A percentile compares a stretch with the other conserved stretches of the same genome.
Conservation (phyloP, 2,888 invertebrate species). For the Chrysolina oricalcia region DNA sequence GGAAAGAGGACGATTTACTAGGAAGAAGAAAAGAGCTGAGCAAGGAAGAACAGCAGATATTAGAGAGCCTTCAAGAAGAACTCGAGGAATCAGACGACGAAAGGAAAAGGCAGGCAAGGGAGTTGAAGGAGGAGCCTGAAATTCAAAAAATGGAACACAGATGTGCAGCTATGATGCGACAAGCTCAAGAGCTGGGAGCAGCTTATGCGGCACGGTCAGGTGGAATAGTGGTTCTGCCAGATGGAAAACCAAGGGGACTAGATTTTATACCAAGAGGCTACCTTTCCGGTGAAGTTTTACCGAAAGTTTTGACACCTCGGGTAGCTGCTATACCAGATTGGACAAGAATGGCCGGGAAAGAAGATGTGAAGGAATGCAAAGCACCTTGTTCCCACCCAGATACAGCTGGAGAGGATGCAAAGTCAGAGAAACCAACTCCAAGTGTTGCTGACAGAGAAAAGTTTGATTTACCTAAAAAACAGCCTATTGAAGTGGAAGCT, state of each 20-base stretch:
- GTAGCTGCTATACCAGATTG: not conserved
- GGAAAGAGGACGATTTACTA: not conserved
- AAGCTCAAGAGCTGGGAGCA: conserved; percentile 38
- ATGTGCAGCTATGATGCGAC: conserved; percentile 42
- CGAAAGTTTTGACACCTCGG: conserved; percentile 15
- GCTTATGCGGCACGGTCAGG: conserved; percentile 34
- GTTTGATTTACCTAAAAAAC: no score
- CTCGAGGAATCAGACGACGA: conserved; percentile 21
- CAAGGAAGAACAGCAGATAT: no score
- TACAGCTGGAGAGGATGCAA: not conserved
- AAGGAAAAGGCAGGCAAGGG: not conserved
- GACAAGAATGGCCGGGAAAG: not conserved
- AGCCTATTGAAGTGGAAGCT: not conserved
- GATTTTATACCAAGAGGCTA: conserved; percentile 43
- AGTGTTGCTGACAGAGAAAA: no score
- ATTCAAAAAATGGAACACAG: conserved; percentile 18
- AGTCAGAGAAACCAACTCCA: not conserved
- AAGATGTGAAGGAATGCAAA: not conserved
- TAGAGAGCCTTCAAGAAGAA: conserved; percentile 7
- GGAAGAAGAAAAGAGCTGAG: not conserved
- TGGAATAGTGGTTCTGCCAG: conserved; percentile 47
- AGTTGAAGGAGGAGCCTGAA: not conserved
- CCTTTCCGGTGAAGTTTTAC: conserved; percentile 38
- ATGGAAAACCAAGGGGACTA: conserved; percentile 7
- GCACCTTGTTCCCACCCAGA: not conserved